Conservation (phyloP, 2,888 invertebrate species). For the Diarsia rubi region DNA sequence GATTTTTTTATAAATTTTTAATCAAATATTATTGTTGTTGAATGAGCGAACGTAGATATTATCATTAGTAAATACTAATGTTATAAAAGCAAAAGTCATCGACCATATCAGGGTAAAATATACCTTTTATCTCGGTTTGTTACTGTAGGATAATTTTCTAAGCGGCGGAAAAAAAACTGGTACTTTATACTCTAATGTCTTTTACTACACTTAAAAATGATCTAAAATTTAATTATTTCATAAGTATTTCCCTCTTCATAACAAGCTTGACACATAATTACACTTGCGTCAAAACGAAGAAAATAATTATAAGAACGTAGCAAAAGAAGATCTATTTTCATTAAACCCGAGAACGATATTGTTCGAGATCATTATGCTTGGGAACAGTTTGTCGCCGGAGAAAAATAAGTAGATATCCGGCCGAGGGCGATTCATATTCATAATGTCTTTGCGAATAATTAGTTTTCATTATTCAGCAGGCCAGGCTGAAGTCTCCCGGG, state of each 20-base stretch:
- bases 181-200: neutral
- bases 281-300: slow-evolving; percentile 40
- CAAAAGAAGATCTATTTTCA: slow-evolving; percentile 73
- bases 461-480: slow-evolving; percentile 78
- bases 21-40: neutral
- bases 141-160: neutral
- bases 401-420: slow-evolving; percentile 74
- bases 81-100: neutral
- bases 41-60: no score
- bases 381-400: slow-evolving; percentile 69
- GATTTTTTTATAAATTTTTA: neutral
- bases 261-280: slow-evolving; percentile 42
- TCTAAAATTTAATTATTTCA: slow-evolving; percentile 3
- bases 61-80: no score
- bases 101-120: neutral
- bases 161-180: neutral
- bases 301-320: slow-evolving; percentile 59
- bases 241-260: slow-evolving; percentile 17
- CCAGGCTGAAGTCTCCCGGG: slow-evolving; percentile 34
- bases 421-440: slow-evolving; percentile 77
- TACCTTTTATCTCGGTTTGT: neutral
- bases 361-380: slow-evolving; percentile 70
- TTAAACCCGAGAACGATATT: slow-evolving; percentile 70
- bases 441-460: slow-evolving; percentile 79
- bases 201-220: neutral